A percentile compares a stretch with the other conserved stretches of the same genome.
Conservation (phyloP, 2,888 invertebrate genomes). For the Aleiodes alternator region DNA sequence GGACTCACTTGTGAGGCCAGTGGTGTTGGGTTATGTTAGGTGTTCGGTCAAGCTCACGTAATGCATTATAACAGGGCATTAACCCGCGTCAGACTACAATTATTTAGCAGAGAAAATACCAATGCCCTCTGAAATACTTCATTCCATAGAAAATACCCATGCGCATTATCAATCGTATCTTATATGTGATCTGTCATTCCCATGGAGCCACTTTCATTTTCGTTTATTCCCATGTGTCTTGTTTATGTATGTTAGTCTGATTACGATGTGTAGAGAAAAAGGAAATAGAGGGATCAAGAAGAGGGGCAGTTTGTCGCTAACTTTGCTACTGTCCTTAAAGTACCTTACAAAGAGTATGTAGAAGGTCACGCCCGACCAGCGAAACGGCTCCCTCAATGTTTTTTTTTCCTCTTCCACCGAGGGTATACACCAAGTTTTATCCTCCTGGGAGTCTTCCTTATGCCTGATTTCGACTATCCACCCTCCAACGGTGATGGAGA, state of each 20-base stretch:
- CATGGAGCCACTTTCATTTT: constrained; percentile 35
- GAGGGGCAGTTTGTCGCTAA: constrained; percentile 58
- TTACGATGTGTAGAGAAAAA: constrained; percentile 46
- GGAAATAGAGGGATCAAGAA: constrained; percentile 19
- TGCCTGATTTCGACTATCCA: constrained; percentile 67
- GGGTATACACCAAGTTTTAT: constrained; percentile 64
- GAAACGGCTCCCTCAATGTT: constrained; percentile 28
- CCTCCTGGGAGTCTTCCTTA: constrained; percentile 64
- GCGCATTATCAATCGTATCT: constrained; percentile 16
- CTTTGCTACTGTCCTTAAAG: constrained; percentile 57
- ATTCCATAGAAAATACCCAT: not conserved
- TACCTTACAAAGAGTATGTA: constrained; percentile 56
- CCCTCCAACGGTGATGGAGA: constrained; percentile 34
- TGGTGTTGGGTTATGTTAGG: constrained; percentile 40
- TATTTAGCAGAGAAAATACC: constrained; percentile 20
- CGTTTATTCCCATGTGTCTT: constrained; percentile 40
- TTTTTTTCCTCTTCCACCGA: constrained; percentile 27
- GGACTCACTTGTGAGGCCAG: constrained; percentile 27
- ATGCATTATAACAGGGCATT: constrained; percentile 55
- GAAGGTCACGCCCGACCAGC: constrained; percentile 40
- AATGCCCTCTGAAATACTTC: no score
- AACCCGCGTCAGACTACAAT: constrained; percentile 47
- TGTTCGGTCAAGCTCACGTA: constrained; percentile 57
- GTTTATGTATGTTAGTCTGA: constrained; percentile 57
- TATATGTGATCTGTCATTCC: not conserved